Conservation (phyloP, 1,140 invertebrate genomes). For the Campoletis sonorensis region DNA sequence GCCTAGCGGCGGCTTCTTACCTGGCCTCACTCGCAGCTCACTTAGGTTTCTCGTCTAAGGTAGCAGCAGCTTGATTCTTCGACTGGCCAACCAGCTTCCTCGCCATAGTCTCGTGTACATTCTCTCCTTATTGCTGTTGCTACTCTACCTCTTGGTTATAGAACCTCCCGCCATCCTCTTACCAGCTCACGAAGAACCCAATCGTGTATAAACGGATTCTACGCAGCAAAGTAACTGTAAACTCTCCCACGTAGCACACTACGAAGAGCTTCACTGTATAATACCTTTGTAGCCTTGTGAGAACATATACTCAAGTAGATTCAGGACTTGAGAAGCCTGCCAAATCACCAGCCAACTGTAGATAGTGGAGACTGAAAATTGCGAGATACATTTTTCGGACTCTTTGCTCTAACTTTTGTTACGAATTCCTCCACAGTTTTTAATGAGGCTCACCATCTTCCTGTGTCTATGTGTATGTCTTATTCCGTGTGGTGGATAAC, state of each 20-base stretch:
- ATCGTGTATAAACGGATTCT: background rate
- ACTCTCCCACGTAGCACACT: constrained; percentile 57
- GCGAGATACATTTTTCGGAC: too few relatives aligned
- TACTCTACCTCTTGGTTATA: background rate
- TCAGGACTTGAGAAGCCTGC: too few relatives aligned
- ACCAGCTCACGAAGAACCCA: constrained; percentile 37
- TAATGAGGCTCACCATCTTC: too few relatives aligned
- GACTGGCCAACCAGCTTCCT: constrained; percentile 11
- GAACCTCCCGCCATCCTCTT: constrained; percentile 41
- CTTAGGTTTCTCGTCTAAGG: background rate
- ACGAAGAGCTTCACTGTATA: background rate
- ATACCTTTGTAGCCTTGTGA: background rate
- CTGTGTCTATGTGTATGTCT: too few relatives aligned
- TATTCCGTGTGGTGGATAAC: too few relatives aligned
- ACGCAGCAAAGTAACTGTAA: constrained; percentile 65
- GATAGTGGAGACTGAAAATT: background rate
- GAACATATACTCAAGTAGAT: background rate
- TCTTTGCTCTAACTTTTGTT: too few relatives aligned
- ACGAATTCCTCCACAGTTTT: too few relatives aligned
- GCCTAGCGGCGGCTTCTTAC: background rate
- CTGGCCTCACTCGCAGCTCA: background rate
- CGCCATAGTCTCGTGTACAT: background rate
- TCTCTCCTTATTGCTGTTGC: background rate
- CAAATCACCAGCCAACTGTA: too few relatives aligned
- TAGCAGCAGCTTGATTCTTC: constrained; percentile 5